A percentile compares a stretch with the other conserved stretches of the same genome.
Conservation (phyloP, 1,140 invertebrate genomes). For the Drosophila pectinifera region DNA sequence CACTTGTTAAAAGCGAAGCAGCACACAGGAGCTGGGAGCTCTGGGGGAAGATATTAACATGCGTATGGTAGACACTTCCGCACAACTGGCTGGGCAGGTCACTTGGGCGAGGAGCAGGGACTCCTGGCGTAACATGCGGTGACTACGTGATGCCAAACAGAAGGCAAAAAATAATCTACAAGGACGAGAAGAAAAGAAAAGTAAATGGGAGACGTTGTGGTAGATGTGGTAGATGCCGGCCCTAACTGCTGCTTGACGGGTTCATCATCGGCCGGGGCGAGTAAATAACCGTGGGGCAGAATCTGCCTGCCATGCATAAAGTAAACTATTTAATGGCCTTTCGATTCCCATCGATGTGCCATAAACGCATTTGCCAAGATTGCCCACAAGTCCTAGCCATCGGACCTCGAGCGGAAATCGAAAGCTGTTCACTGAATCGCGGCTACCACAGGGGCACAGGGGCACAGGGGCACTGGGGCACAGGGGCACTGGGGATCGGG, state of each 20-base stretch:
- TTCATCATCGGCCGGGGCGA: slow-evolving; percentile 62
- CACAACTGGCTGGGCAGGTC: slow-evolving; percentile 61
- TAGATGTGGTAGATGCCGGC: slow-evolving; percentile 36
- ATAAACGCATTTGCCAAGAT: slow-evolving; percentile 57
- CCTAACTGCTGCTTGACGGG: slow-evolving; percentile 68
- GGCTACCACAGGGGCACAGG: slow-evolving; percentile 42
- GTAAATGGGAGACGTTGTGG: slow-evolving; percentile 25
- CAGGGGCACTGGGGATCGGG: not conserved
- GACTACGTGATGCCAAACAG: slow-evolving; percentile 56
- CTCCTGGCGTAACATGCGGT: slow-evolving; percentile 64
- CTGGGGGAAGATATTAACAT: slow-evolving; percentile 71
- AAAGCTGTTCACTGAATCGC: slow-evolving; percentile 64
- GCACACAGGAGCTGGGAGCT: not conserved
- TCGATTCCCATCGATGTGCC: slow-evolving; percentile 65
- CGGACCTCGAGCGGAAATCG: slow-evolving; percentile 70
- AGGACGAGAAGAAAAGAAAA: slow-evolving; percentile 28
- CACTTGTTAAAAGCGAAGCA: not conserved
- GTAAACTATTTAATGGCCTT: slow-evolving; percentile 82
- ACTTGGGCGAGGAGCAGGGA: slow-evolving; percentile 40
- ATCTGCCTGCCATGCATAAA: slow-evolving; percentile 81
- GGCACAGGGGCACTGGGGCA: not conserved
- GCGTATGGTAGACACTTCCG: slow-evolving; percentile 82
- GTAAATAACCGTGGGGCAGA: slow-evolving; percentile 74
- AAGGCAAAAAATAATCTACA: slow-evolving; percentile 9
- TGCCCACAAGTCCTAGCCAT: slow-evolving; percentile 26